Evolutionary conservation across 1,140 invertebrate genomes (phyloP), one percentile per base, ranked within the genome.

Genomic region (Mya arenaria): DNA sequence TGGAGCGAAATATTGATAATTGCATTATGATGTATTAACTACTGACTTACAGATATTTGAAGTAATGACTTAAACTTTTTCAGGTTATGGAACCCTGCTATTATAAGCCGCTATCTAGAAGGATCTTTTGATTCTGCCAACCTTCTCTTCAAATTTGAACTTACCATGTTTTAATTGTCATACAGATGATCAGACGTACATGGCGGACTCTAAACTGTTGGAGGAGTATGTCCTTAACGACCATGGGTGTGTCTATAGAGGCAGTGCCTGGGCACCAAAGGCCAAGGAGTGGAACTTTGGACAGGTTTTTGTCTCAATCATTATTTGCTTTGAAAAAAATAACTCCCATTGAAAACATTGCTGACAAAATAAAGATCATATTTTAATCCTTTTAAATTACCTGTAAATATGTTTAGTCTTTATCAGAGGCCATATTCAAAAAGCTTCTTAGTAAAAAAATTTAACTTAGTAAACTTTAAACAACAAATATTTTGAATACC

Each of bases 241-340:
- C 82, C 95, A 95, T n/a, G 97, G 97, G 0, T 92, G 98, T 17
- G 97, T 98, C 88, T 98, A 95, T 95, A 94, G 97, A 77, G 97
- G 97, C 15, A 97, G 95, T 15, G 94, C 36, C 1, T 56, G n/a
- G 8, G n/a, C 4, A 1, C 77, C 96, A 87, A 97, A 96, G 88
- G 96, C 96, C 0, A 95, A 95, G 0, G 95, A 97, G 2, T 99
- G 97, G 97, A 97, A 97, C 86, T 97, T 96, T 89, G 95, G 96
- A 0, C 52, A 87, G 86, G 85, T 85, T 10, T 6, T 66, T 32
- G 36, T 32, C 15, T 72, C 19, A 41, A 44, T 39, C n/a, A n/a
- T n/a, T n/a, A n/a, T n/a, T n/a, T n/a, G n/a, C 19, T 10, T 25
- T 3, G 3, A 23, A 25, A n/a, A 23, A 28, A n/a, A n/a, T n/a